Evolutionary conservation across 2,113 vertebrate genomes (phyloP).

Genomic region (Narcine bancroftii): DNA sequence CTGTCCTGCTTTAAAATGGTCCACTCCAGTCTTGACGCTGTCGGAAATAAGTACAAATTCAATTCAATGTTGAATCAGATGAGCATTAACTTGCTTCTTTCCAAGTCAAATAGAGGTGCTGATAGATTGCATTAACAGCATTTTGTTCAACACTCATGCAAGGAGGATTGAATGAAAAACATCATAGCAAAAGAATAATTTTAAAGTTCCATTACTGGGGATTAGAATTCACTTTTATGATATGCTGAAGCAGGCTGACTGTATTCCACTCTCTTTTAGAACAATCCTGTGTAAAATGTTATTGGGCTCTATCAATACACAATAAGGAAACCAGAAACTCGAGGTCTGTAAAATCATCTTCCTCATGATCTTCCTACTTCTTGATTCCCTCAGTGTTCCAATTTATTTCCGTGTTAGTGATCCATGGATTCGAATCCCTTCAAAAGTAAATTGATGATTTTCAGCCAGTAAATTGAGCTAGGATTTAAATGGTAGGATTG

Average conservation of each 20-base stretch:
- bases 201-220: neutral
- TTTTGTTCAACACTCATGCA: neutral
- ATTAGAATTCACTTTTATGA: neutral
- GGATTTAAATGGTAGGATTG: neutral
- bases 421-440: too few species aligned
- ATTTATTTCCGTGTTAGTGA: too few species aligned
- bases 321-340: too few species aligned
- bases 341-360: too few species aligned
- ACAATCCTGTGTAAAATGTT: neutral
- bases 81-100: neutral
- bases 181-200: neutral
- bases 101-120: neutral
- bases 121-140: neutral
- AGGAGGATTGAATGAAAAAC: neutral
- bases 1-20: slow-evolving; percentile 83
- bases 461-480: neutral
- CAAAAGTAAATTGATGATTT: too few species aligned
- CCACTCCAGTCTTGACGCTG: slow-evolving; percentile 88
- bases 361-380: too few species aligned
- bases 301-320: neutral
- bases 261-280: too few species aligned
- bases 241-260: neutral
- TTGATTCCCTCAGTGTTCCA: too few species aligned
- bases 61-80: neutral
- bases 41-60: slow-evolving; percentile 14